Base-by-base conservation (phyloP, 2,888 invertebrate genomes). In the Diplolepis rosae region DNA sequence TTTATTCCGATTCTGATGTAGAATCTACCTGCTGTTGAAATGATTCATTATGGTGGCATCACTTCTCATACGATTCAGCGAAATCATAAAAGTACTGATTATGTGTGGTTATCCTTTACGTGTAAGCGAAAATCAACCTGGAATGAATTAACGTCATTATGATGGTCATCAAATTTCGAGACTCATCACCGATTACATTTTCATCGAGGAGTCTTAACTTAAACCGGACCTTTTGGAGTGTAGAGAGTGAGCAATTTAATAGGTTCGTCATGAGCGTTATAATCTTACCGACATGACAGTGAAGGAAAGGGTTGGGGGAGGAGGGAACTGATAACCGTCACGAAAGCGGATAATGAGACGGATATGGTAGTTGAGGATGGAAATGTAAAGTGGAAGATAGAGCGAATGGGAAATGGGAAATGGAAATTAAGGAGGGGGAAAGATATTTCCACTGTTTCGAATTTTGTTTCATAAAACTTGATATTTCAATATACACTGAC, bases 311-410 rank as follows among this genome's bases (percentile, higher is more conserved):
- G n/a, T n/a, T n/a, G n/a, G n/a, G n/a, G 61, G 35, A 32, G 22
- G 32, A 35, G 42, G 42, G 56, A 61, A 39, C 24, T 61, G 61
- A 61, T 61, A 61, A 61, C 61, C 27, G 61, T 61, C 61, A 61
- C 61, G 61, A 61, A 42, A 61, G 39, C 61, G 39, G 61, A 39
- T 61, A 61, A 42, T 61, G 61, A 61, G 61, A 42, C 61, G 61
- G 61, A 61, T 61, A 61, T 61, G 61, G 24, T 61, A 61, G 61
- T 61, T 61, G 39, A 61, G 35, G 39, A 61, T 39, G 61, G 39
- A 39, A 39, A 39, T 61, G 39, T 35, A 56, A 61, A 27, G 39
- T 61, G 61, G 24, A 24, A 61, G 61, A 61, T 39, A 61, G 24
- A 61, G 39, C n/a, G 39, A 61, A 35, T 39, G 39, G 61, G 39